Base-by-base conservation (phyloP, 2,888 invertebrate genomes). In the Rapana venosa region DNA sequence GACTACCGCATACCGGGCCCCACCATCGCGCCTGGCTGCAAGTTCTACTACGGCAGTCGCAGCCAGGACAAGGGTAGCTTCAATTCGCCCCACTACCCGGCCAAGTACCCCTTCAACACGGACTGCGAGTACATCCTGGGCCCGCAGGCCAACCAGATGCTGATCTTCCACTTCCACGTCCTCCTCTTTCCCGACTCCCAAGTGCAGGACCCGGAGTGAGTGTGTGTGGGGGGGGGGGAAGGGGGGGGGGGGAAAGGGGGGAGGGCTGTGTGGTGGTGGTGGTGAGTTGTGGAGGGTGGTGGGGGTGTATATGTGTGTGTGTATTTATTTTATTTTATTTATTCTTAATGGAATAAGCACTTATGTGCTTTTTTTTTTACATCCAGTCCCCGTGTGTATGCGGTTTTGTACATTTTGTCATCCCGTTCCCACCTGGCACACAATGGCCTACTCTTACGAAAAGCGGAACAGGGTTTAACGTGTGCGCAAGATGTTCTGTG, bases 1-100 rank as follows among this genome's bases (percentile, higher is more conserved):
- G 99, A 99, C 96, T 99, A 98, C 96, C 98, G 98, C 93, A 98
- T 99, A 95, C 98, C 98, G 88, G 99, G 99, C 87, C 98, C 98
- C 0, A 98, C 98, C 47, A 98, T 98, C 47, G 98, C 98, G 13
- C 98, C 98, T 94, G 98, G 98, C 91, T 94, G 95, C 91, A 99
- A 99, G 96, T 97, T 97, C 91, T 99, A 99, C 96, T 98, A 98
- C 22, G 97, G 95, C 92, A 95, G 94, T 87, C 92, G 93, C 11
- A 88, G 90, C 15, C 79, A 56, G 20, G 94, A 94, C 22, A 91
- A 92, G n/a, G 96, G 96, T 2, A 93, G 93, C 56, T 98, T 99
- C 96, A 99, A 99, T 97, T 99, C 99, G 89, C 99, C 99, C 36
- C 97, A 99, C 91, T 93, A 96, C 91, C 96, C 96, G 0, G 93